Percentiles rank a stretch among this genome's conserved stretches.
These are phyloP conservation scores for Schizotus pectinicornis DNA, from an alignment of 2,888 invertebrate genomes.

Conservation along the genomic window DNA sequence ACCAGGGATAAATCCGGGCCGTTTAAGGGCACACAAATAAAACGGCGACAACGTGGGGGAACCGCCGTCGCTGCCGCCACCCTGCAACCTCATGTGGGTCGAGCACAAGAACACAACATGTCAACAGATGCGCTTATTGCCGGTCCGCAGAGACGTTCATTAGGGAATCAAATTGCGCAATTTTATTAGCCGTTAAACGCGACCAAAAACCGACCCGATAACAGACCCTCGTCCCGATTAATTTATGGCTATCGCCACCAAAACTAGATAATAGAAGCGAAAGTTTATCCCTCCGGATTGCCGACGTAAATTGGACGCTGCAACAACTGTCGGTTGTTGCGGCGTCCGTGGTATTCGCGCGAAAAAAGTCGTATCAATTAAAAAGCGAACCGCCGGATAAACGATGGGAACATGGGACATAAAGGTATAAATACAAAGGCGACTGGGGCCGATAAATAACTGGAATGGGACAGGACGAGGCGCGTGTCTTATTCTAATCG, in stretches of 20 bases:
- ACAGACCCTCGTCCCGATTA: constrained; percentile 4
- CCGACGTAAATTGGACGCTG: not conserved
- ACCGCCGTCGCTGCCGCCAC: not conserved
- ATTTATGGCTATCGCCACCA: not conserved
- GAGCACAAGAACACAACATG: constrained; percentile 28
- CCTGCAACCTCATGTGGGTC: constrained; percentile 16
- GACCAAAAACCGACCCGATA: constrained; percentile 5
- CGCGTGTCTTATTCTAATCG: constrained; percentile 56
- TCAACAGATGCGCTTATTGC: constrained; percentile 38
- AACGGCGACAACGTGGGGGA: constrained; percentile 12
- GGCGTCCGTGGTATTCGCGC: too few relatives aligned
- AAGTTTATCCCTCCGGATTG: not conserved
- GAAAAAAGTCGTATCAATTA: constrained; percentile 21
- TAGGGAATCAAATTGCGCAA: constrained; percentile 26
- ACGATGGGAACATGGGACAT: constrained; percentile 51
- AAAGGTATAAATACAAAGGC: constrained; percentile 49
- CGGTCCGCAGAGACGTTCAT: constrained; percentile 32
- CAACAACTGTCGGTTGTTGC: too few relatives aligned
- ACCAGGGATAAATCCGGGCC: constrained; percentile 34
- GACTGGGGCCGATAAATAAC: constrained; percentile 46
- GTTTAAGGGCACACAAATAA: constrained; percentile 27
- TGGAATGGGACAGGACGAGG: constrained; percentile 47
- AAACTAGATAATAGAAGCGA: not conserved
- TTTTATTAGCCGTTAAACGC: constrained; percentile 37
- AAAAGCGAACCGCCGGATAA: constrained; percentile 41